Base-by-base conservation (phyloP, 2,888 invertebrate species). In the Trachelus iudaicus region DNA sequence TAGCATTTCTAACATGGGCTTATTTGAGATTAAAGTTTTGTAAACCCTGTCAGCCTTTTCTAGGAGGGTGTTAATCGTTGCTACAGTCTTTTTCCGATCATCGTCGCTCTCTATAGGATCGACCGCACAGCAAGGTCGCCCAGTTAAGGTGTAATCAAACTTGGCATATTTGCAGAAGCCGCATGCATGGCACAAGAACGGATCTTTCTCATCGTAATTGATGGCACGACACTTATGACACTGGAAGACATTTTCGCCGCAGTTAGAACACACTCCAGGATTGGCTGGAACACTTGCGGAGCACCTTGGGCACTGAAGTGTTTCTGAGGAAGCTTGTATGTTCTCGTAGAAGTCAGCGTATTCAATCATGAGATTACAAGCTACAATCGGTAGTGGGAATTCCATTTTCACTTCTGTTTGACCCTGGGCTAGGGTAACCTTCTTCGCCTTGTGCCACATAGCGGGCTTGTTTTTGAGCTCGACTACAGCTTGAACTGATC, bases 141-240 rank as follows among this genome's bases (percentile, higher is more conserved):
- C 98, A 9, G 96, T 96, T 79, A 99, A 93, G 13, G 97, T 97
- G 92, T 98, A 98, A 92, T 99, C 99, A 91, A 99, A 99, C 92
- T 99, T 98, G 68, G 99, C 99, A 92, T 99, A 99, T 92, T 99
- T 99, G 93, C 99, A 99, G 93, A 98, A 99, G 1, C 99, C 99
- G 92, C 99, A 99, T 6, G 98, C 97, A 92, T 99, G 99, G 90
- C 99, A 99, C 34, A 99, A 93, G 94, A 99, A 99, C 0, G 99
- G 99, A 92, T 99, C 99, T 91, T 98, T 98, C 91, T 99, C 99
- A 91, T 99, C 99, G 92, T 99, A 99, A 92, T 99, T 99, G 86
- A 99, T 99, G 0, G 99, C 98, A 34, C 98, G 95, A 92, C 99
- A 99, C 92, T 99, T 99, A 93, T 99, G 98, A 88, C 99, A 99